Evolutionary conservation across 2,797 vertebrate species (phyloP).

Genomic region (Dicrostonyx torquatus): DNA sequence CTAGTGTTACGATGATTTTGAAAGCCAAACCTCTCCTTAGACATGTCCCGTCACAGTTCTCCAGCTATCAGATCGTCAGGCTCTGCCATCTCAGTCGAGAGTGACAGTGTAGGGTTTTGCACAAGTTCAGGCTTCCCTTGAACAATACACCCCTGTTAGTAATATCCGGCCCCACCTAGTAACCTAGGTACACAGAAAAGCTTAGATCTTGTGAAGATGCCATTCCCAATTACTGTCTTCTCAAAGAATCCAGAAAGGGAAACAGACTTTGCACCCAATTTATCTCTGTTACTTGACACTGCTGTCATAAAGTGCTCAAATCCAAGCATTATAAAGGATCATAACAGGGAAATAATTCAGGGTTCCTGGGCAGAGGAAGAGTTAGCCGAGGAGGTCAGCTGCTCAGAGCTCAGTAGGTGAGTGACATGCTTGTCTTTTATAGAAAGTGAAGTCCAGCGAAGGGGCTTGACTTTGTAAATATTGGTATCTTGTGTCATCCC

Average conservation of each 20-base stretch:
- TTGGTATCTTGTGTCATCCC: background rate
- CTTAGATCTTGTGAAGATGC: slow-evolving; percentile 68
- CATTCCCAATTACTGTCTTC: slow-evolving; percentile 77
- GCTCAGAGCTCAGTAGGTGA: slow-evolving; percentile 57
- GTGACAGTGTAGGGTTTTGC: slow-evolving; percentile 11
- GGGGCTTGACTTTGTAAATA: slow-evolving; percentile 33
- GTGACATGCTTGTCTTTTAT: slow-evolving; percentile 16
- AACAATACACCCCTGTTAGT: slow-evolving; percentile 48
- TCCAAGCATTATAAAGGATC: slow-evolving; percentile 83
- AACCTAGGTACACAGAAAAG: slow-evolving; percentile 47
- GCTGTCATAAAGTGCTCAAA: slow-evolving; percentile 84
- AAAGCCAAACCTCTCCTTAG: slow-evolving; percentile 21
- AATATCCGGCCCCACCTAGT: slow-evolving; percentile 64
- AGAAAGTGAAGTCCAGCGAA: slow-evolving; percentile 8
- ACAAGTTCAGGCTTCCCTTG: slow-evolving; percentile 51
- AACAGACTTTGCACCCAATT: slow-evolving; percentile 86
- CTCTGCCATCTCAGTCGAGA: background rate
- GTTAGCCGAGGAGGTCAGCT: slow-evolving; percentile 32
- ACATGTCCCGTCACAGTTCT: background rate
- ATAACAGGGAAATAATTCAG: slow-evolving; percentile 50
- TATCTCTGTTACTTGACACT: slow-evolving; percentile 79
- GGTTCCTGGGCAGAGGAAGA: slow-evolving; percentile 54
- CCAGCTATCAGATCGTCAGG: background rate
- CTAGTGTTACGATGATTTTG: background rate
- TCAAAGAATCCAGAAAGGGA: slow-evolving; percentile 81